Percentiles rank a stretch among this genome's conserved stretches.
These are phyloP conservation scores for Fulica atra DNA, from an alignment of 2,113 vertebrate genomes.

Conservation along the genomic window DNA sequence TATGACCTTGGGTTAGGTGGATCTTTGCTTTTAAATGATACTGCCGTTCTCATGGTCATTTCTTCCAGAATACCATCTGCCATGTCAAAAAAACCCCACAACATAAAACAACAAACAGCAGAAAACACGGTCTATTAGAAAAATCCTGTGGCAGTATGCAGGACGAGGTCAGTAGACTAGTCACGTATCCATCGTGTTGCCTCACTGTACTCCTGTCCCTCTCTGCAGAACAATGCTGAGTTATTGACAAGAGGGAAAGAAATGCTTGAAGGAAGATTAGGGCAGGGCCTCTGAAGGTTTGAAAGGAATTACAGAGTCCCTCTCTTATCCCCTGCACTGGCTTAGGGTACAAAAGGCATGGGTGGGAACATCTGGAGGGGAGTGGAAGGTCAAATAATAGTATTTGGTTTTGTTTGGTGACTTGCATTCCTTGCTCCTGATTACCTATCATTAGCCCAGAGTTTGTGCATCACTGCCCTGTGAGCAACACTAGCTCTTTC, in stretches of 20 bases:
- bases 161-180: background rate
- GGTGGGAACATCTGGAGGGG: background rate
- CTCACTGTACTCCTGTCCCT: background rate
- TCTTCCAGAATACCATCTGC: background rate
- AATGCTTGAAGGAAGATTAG: background rate
- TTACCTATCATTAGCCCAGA: background rate
- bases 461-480: background rate
- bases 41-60: background rate
- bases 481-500: background rate
- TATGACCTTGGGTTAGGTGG: background rate
- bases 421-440: background rate
- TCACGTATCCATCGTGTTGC: fast-evolving
- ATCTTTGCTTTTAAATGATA: background rate
- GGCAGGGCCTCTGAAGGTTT: background rate
- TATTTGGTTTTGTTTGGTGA: background rate
- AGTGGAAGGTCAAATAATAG: background rate
- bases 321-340: background rate
- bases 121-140: background rate
- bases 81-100: background rate
- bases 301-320: background rate
- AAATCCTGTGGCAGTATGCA: fast-evolving
- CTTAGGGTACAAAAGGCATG: fast-evolving
- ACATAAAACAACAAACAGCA: background rate
- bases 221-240: background rate
- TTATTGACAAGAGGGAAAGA: background rate